Percentiles rank a stretch among this genome's conserved stretches.
These are phyloP conservation scores for Umimayanthus chanpuru DNA, from an alignment of 92 coral and sea anemone genomes.

Conservation along the genomic window DNA sequence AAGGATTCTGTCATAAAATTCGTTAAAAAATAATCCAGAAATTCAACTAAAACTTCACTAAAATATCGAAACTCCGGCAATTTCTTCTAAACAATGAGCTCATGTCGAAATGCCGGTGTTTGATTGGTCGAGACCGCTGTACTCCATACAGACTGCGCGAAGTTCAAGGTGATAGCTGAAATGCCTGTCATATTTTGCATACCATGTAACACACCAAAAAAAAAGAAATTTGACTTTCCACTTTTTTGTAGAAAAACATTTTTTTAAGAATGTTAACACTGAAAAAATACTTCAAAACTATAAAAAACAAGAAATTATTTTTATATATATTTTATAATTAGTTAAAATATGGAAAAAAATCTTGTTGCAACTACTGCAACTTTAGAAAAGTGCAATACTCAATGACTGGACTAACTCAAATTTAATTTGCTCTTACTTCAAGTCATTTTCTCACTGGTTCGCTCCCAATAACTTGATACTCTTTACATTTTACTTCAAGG, in stretches of 20 bases:
- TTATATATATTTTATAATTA: too few species aligned
- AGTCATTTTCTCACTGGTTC: too few species aligned
- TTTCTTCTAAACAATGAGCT: slow-evolving; percentile 82
- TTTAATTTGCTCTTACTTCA: too few species aligned
- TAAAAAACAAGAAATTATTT: too few species aligned
- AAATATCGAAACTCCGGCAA: slow-evolving; percentile 60
- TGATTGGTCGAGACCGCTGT: slow-evolving; percentile 72
- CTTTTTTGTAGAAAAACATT: not conserved
- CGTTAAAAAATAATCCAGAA: slow-evolving; percentile 62
- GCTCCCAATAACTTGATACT: too few species aligned
- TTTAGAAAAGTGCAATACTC: too few species aligned
- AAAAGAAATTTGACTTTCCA: not conserved
- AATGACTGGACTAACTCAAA: too few species aligned
- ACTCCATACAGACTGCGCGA: slow-evolving; percentile 47
- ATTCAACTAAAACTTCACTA: slow-evolving; percentile 61
- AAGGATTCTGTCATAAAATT: slow-evolving; percentile 67
- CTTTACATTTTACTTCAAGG: too few species aligned
- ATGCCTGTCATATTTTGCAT: slow-evolving; percentile 21
- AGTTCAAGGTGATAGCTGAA: slow-evolving; percentile 26
- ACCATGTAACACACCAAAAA: slow-evolving; percentile 26
- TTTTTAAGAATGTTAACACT: not conserved
- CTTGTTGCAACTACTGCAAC: too few species aligned
- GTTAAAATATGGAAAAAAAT: too few species aligned
- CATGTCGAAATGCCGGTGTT: slow-evolving; percentile 79
- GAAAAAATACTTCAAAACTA: not conserved